These are phyloP conservation scores for Eilema sororculum DNA, from an alignment of 2,888 invertebrate genomes.

Conservation along the genomic window DNA sequence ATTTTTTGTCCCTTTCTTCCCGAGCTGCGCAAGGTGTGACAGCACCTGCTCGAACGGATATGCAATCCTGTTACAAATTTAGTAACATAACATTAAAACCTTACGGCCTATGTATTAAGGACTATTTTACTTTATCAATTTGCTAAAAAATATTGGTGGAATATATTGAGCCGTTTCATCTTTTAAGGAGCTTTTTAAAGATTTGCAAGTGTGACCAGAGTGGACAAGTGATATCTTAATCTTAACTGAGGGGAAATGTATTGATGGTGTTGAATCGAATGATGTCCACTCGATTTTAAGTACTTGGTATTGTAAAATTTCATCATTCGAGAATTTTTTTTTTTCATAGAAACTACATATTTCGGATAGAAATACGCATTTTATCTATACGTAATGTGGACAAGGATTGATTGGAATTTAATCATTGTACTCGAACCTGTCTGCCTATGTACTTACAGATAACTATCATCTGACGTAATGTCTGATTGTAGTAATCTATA, in stretches of 20 bases:
- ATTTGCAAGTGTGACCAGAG: conserved; percentile 33
- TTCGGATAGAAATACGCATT: background rate
- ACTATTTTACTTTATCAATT: conserved; percentile 25
- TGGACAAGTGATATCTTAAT: conserved; percentile 53
- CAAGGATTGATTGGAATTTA: background rate
- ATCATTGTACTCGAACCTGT: background rate
- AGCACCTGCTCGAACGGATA: conserved; percentile 67
- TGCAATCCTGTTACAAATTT: conserved; percentile 36
- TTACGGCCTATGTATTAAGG: conserved; percentile 13
- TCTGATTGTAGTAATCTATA: background rate
- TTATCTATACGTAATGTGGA: background rate
- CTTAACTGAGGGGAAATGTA: conserved; percentile 50
- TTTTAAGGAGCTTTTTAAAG: conserved; percentile 29
- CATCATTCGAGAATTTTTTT: background rate
- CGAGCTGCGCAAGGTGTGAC: conserved; percentile 65
- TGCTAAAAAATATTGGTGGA: conserved; percentile 4
- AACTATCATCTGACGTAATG: background rate
- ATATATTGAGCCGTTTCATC: conserved; percentile 24
- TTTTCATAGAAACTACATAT: too few relatives aligned
- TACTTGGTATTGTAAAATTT: background rate
- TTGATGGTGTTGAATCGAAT: conserved; percentile 10
- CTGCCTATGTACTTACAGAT: conserved; percentile 1
- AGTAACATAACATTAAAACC: conserved; percentile 14
- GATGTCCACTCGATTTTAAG: background rate
- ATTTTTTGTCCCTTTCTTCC: conserved; percentile 53